Evolutionary conservation across 2,113 vertebrate genomes (phyloP).

Genomic region (Empidonax alnorum): DNA sequence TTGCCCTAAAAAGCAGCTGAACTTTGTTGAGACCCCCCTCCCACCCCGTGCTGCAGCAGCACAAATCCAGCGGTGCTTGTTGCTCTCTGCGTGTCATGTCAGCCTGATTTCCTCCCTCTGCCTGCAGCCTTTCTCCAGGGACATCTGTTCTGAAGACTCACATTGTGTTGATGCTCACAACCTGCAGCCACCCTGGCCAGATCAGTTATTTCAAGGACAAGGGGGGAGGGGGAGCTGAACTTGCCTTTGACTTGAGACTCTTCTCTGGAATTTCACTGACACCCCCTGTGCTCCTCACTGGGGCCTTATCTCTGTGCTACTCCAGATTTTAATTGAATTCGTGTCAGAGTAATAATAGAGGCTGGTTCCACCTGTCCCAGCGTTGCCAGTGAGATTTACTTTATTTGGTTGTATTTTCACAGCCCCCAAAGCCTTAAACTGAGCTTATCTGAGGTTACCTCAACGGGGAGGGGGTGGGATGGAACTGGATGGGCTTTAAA

Average conservation of each 20-base stretch:
- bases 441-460: not conserved
- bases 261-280: not conserved
- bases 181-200: accelerated
- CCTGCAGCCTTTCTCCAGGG: not conserved
- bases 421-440: not conserved
- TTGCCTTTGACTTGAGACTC: not conserved
- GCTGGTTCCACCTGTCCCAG: not conserved
- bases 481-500: not conserved
- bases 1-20: not conserved
- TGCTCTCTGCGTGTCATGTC: not conserved
- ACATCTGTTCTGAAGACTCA: not conserved
- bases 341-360: not conserved
- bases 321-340: not conserved
- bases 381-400: not conserved
- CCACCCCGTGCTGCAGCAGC: not conserved
- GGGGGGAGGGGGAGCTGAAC: not conserved
- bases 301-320: not conserved
- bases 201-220: not conserved
- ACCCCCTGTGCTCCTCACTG: not conserved
- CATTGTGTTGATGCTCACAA: not conserved
- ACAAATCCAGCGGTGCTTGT: not conserved
- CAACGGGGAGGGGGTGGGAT: not conserved
- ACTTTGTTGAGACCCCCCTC: not conserved
- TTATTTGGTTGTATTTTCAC: not conserved
- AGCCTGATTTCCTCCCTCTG: not conserved